Conservation (phyloP, 2,113 vertebrate genomes). For the Neotragus pygmaeus region DNA sequence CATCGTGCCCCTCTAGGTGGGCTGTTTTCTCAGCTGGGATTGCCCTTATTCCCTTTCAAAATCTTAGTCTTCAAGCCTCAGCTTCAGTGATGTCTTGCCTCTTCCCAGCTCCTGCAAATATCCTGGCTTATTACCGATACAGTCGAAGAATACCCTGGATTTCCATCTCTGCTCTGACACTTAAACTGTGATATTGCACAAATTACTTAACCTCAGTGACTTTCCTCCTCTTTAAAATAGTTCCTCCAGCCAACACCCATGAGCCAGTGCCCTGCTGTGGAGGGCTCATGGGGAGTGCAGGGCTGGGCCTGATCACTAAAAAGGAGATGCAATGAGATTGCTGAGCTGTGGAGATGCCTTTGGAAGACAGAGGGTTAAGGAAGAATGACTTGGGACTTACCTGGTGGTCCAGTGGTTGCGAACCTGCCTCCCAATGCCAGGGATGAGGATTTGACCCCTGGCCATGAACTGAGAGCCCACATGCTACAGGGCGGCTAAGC, state of each 20-base stretch:
- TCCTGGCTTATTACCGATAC: not conserved
- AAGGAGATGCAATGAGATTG: not conserved
- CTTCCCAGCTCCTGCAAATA: not conserved
- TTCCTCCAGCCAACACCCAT: not conserved
- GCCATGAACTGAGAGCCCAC: not conserved
- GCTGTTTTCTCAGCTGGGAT: not conserved
- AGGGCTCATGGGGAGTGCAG: fast-evolving
- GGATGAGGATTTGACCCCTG: not conserved
- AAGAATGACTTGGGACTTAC: not conserved
- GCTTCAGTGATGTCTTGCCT: not conserved
- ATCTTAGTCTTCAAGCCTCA: not conserved
- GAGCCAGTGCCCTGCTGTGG: not conserved
- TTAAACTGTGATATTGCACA: not conserved
- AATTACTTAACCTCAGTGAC: not conserved
- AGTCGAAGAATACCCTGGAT: not conserved
- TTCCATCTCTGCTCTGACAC: not conserved
- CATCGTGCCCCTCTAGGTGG: not conserved
- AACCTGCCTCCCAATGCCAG: not conserved
- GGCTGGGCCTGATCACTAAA: not conserved
- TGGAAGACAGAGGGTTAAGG: not conserved
- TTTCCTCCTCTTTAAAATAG: not conserved
- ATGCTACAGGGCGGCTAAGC: not conserved
- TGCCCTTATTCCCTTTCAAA: not conserved
- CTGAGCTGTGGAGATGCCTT: not conserved
- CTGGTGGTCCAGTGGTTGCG: not conserved